Percentiles rank a stretch among this genome's conserved stretches.
Conservation (phyloP, 2,797 vertebrate species). For the Hippopotamyrus pictus region DNA sequence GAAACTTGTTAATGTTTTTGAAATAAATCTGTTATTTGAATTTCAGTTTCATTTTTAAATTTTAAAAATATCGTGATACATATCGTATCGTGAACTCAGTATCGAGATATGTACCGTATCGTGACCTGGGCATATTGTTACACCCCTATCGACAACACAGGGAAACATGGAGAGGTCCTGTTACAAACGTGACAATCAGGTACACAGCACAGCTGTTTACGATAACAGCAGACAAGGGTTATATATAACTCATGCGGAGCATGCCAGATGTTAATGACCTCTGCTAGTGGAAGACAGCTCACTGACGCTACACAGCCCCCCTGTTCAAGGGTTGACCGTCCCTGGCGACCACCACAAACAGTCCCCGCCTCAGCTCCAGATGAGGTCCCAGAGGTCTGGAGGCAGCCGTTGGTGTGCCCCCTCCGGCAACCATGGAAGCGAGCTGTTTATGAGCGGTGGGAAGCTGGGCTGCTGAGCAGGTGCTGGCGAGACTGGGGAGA, state of each 20-base stretch:
- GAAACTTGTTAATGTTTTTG: no score
- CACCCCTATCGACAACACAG: neutral
- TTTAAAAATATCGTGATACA: no score
- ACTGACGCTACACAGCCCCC: neutral
- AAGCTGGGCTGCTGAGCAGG: neutral
- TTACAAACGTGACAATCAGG: neutral
- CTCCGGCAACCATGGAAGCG: neutral
- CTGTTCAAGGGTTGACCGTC: neutral
- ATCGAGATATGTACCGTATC: no score
- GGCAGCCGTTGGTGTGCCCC: neutral
- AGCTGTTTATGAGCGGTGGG: neutral
- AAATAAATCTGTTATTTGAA: no score
- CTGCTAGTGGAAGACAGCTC: neutral
- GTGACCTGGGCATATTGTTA: no score
- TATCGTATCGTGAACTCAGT: no score
- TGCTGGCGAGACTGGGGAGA: neutral
- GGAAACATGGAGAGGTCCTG: neutral
- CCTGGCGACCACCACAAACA: neutral
- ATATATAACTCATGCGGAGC: neutral
- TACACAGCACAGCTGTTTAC: neutral
- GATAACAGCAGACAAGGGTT: neutral
- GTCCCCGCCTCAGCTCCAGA: neutral
- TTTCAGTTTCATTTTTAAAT: no score
- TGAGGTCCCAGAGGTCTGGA: neutral
- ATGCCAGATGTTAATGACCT: neutral